These are phyloP conservation scores for Sphenopsis melanotis DNA, from an alignment of 2,797 vertebrate species.

Conservation along the genomic window DNA sequence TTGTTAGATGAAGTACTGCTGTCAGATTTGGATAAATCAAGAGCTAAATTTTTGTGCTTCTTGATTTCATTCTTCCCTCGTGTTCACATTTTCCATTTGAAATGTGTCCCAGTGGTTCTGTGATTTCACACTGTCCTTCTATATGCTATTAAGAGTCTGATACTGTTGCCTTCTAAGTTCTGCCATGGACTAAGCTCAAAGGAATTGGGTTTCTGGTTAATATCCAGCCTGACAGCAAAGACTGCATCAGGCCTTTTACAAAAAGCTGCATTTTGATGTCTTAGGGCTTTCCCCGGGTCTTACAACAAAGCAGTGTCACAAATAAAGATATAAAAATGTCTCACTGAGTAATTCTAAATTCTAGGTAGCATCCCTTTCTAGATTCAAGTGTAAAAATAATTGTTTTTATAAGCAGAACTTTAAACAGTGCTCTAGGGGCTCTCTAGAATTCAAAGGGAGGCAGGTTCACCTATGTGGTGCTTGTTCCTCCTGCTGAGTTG, in stretches of 20 bases:
- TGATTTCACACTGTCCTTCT: not conserved
- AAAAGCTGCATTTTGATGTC: not conserved
- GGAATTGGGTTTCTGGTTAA: not conserved
- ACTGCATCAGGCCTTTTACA: not conserved
- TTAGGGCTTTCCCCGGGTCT: not conserved
- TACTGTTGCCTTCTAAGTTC: not conserved
- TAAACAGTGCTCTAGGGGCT: not conserved
- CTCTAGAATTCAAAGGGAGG: not conserved
- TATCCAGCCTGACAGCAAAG: slow-evolving; percentile 8
- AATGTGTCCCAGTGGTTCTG: not conserved
- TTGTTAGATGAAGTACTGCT: slow-evolving; percentile 21
- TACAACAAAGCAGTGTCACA: not conserved
- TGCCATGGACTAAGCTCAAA: not conserved
- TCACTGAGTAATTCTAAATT: not conserved
- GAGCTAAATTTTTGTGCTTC: not conserved
- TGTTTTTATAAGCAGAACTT: not conserved
- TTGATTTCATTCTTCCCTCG: not conserved
- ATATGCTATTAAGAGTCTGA: not conserved
- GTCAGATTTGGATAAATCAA: not conserved
- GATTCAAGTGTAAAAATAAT: not conserved
- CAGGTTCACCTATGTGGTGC: not conserved
- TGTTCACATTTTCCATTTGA: slow-evolving; percentile 29
- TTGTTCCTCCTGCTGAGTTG: not conserved
- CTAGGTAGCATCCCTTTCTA: not conserved
- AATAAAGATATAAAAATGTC: not conserved